Conservation (phyloP, 2,797 vertebrate genomes). For the Pipistrellus pipistrellus region DNA sequence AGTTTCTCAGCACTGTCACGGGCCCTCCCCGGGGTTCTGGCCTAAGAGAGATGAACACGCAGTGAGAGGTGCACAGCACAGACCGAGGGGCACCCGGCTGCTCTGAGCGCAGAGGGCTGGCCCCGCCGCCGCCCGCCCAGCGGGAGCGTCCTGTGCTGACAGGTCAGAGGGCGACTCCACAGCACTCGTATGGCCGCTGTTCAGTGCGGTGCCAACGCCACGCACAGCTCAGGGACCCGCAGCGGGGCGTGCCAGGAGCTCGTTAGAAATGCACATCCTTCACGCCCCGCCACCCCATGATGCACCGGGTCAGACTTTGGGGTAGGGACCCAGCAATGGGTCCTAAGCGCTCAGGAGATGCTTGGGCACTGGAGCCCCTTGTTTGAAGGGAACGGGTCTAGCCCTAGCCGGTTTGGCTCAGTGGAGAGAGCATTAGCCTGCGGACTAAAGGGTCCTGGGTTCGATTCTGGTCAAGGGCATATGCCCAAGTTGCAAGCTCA, state of each 20-base stretch:
- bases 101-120: too few species aligned
- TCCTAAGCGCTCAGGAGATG: background rate
- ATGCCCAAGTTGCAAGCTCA: too few species aligned
- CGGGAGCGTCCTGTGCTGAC: accelerated
- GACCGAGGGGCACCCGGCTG: accelerated
- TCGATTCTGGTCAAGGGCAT: too few species aligned
- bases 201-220: background rate
- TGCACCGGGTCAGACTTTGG: accelerated
- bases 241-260: background rate
- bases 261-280: background rate
- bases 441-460: too few species aligned
- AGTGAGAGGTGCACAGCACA: background rate
- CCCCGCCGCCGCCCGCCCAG: accelerated
- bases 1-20: background rate
- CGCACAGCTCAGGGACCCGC: background rate
- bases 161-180: accelerated
- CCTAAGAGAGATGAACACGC: background rate
- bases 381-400: background rate
- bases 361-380: background rate
- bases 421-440: too few species aligned
- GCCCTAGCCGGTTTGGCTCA: too few species aligned
- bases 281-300: background rate
- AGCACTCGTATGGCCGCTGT: accelerated
- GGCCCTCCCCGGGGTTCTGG: background rate
- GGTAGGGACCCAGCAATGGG: background rate